A percentile compares a stretch with the other conserved stretches of the same genome.
Evolutionary conservation across 2,888 invertebrate genomes (phyloP).

Genomic region (Netelia inedita): DNA sequence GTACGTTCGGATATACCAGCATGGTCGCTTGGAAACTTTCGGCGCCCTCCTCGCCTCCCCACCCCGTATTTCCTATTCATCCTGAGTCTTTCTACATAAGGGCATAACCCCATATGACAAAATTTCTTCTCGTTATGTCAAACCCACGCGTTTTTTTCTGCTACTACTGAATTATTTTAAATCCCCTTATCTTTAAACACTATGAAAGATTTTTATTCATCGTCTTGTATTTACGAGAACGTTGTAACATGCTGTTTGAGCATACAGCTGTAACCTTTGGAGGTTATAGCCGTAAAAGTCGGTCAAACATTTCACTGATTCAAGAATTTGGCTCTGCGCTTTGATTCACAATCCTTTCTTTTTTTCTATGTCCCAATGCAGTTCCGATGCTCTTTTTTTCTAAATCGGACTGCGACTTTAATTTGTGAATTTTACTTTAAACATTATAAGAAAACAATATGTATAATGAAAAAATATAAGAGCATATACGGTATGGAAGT

Average conservation of each 20-base stretch:
- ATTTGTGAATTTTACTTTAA: background rate
- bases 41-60: conserved; percentile 30
- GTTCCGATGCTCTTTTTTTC: background rate
- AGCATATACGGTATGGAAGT: background rate
- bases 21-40: conserved; percentile 69
- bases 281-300: conserved; percentile 53
- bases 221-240: background rate
- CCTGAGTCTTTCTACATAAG: conserved; percentile 61
- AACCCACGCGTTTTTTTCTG: conserved; percentile 15
- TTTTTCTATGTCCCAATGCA: background rate
- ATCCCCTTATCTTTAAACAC: background rate
- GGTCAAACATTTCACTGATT: conserved; percentile 22
- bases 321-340: background rate
- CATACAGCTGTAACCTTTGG: conserved; percentile 44
- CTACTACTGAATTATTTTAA: background rate
- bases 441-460: background rate
- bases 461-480: too few species aligned
- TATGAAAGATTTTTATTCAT: background rate
- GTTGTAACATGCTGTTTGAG: conserved; percentile 54
- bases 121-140: conserved; percentile 22
- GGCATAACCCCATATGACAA: conserved; percentile 60
- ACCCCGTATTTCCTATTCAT: conserved; percentile 37
- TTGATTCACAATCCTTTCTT: background rate
- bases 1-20: conserved; percentile 83
- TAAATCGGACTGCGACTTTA: background rate